Percentiles rank a stretch among this genome's conserved stretches.
These are phyloP conservation scores for Phrynocephalus versicolor DNA, from an alignment of 2,113 vertebrate species.

Conservation along the genomic window DNA sequence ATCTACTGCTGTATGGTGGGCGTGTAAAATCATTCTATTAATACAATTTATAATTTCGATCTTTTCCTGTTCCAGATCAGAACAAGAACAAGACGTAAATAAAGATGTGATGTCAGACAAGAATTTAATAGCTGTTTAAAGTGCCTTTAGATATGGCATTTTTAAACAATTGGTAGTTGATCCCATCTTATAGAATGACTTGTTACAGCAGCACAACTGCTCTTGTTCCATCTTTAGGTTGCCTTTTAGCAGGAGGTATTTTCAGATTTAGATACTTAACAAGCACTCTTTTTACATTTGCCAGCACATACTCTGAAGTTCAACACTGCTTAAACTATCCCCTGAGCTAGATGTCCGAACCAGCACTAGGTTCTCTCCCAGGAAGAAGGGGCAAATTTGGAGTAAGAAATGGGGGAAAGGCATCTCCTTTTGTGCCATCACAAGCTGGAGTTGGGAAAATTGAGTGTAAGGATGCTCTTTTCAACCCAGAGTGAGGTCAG, in stretches of 20 bases:
- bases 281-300: background rate
- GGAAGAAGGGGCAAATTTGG: too few species aligned
- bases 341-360: background rate
- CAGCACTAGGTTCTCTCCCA: background rate
- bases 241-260: background rate
- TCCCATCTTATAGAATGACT: background rate
- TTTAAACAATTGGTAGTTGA: conserved; percentile 1
- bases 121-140: background rate
- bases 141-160: conserved; percentile 2
- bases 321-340: too few species aligned
- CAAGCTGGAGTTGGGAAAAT: background rate
- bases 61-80: background rate
- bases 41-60: conserved; percentile 12
- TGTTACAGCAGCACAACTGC: background rate
- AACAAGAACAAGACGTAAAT: conserved; percentile 12
- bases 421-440: background rate
- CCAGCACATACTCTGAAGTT: background rate
- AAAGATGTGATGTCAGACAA: conserved; percentile 25
- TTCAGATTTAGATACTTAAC: background rate
- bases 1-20: background rate
- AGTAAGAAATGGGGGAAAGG: background rate
- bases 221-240: background rate
- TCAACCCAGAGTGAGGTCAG: background rate
- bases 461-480: background rate
- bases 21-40: conserved; percentile 31